Evolutionary conservation across 2,797 vertebrate genomes (phyloP), one percentile per base, ranked within the genome.

Genomic region (Rhabdomys pumilio): DNA sequence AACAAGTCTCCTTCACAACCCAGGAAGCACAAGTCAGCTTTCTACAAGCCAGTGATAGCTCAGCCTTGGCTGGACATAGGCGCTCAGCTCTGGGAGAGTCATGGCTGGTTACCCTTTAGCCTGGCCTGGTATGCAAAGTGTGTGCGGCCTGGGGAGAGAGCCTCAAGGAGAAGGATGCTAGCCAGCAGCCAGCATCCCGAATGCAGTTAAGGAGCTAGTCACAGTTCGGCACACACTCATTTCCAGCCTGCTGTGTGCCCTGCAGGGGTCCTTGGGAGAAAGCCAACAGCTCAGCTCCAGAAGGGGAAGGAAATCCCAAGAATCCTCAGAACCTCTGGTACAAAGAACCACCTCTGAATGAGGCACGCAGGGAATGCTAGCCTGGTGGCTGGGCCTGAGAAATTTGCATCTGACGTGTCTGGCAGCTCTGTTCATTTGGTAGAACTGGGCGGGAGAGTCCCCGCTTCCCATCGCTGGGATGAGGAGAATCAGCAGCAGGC

Each of bases 1-100:
- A 95, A 95, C 73, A 93, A 50, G 75, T 73, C 75, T 90, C 96
- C 95, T 92, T 96, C 95, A 89, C 47, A 26, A 53, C 86, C 65
- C 65, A 47, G 55, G 57, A 85, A 6, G 53, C 47, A 47, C 69
- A 87, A 87, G 91, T 63, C 89, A 96, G 61, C n/a, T 82, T 75
- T 76, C n/a, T 6, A 3, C 5, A 55, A 73, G 38, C 19, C 24
- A 0, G 13, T 72, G 13, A 47, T 55, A 81, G 61, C 41, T 50
- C 12, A 17, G 55, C 90, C 55, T 67, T 22, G 77, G 38, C 38
- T 15, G 5, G 79, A 83, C 61, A 12, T 19, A 44, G 0, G 41
- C 26, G 26, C 59, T 77, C 15, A 5, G 82, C 15, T 80, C 44
- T 12, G 10, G 47, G 73, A 13, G 31, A 13, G 22, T 77, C 77